Percentiles rank a stretch among this genome's conserved stretches.
phyloP scores from a whole-genome alignment of 2,113 vertebrate species.

The Oceanodroma tethys region DNA sequence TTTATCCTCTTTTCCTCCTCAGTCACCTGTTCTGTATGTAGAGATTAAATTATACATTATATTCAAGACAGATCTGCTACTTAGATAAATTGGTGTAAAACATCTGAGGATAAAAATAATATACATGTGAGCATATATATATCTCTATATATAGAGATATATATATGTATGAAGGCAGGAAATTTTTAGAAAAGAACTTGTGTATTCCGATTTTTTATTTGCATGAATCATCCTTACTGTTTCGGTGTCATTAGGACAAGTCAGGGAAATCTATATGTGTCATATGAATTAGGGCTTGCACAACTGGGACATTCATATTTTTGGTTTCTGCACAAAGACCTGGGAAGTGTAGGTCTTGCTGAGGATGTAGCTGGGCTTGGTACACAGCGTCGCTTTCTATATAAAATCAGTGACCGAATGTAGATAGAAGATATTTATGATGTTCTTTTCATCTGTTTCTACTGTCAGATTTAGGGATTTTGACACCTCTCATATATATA shows the following conservation, averaged over 20 bases:
- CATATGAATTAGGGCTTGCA: not conserved
- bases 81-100: not conserved
- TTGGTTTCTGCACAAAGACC: not conserved
- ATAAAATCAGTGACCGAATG: not conserved
- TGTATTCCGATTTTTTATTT: not conserved
- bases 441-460: not conserved
- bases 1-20: not conserved
- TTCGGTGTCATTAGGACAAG: slow-evolving; percentile 44
- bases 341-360: not conserved
- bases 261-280: not conserved
- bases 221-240: slow-evolving; percentile 9
- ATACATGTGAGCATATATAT: not conserved
- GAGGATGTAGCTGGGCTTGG: not conserved
- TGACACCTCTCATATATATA: not conserved
- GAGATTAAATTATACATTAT: not conserved
- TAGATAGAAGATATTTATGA: not conserved
- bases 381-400: not conserved
- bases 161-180: not conserved
- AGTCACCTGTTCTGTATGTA: not conserved
- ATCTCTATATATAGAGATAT: no score
- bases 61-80: not conserved
- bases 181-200: not conserved
- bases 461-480: not conserved
- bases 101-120: not conserved
- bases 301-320: not conserved